Base-by-base conservation (phyloP, 2,888 invertebrate species). In the Pteria penguin region DNA sequence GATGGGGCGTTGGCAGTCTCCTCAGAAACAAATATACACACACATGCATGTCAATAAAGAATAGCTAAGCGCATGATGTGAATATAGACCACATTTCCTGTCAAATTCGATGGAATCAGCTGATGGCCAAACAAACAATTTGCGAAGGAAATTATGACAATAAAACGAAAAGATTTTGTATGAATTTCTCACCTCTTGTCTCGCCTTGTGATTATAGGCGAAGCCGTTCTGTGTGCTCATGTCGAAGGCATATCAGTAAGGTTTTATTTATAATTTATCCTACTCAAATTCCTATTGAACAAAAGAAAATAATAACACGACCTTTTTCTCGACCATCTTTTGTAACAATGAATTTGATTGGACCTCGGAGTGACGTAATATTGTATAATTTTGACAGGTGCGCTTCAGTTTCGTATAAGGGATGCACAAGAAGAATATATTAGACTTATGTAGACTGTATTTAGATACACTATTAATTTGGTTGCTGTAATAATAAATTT, bases 211-310 rank as follows among this genome's bases (percentile, higher is more conserved):
- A 62, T 85, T 83, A 67, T 88, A 87, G 72, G 84, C 84, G 79
- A 85, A 85, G 70, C 86, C 82, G 72, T 85, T 87, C 79, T 87
- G 87, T 76, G 87, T 86, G 77, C 84, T 87, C 85, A 88, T 87
- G 79, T 60, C 76, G 75, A 60, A 45, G 65, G 75, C 75, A 77
- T 80, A 82, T 82, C 69, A 57, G 63, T 70, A 68, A 61, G 70
- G 72, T 66, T 26, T 61, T 63, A 60, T 75, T 73, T 65, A 57
- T 71, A 31, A 72, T 77, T 76, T 78, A 78, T 74, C 83, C 75
- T 76, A 72, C 65, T 63, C 69, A 82, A 80, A 74, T 73, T 78
- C 72, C 75, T 78, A 71, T 62, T 72, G 79, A 81, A 80, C 83
- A 82, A 84, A 84, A 85, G 84, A 84, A 86, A 86, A 86, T 84